Conservation (phyloP, 2,113 vertebrate genomes). For the Dasyprocta punctata region DNA sequence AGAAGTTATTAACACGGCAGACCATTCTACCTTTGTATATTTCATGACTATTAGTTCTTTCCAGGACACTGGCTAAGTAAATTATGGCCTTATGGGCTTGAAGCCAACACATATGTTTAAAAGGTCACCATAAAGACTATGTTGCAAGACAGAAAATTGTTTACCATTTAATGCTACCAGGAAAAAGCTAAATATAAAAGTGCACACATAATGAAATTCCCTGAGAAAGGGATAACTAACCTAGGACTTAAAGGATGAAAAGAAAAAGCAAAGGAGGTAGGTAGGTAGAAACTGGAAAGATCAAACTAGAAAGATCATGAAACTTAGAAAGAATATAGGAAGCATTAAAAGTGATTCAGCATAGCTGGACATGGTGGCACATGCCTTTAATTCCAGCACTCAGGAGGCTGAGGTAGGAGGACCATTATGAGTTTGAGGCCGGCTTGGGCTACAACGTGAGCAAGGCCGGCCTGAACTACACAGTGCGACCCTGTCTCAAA, state of each 20-base stretch:
- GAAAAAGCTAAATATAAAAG: conserved; percentile 27
- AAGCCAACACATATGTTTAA: not conserved
- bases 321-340: not conserved
- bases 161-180: not conserved
- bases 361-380: no score
- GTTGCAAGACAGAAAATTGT: not conserved
- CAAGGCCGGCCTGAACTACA: no score
- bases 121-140: not conserved
- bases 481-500: no score
- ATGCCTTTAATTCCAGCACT: no score
- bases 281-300: not conserved
- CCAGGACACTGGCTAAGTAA: not conserved
- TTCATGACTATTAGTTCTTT: not conserved
- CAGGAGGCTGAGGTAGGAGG: no score
- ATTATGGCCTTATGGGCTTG: not conserved
- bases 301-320: not conserved
- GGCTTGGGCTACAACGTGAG: no score
- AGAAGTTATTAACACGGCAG: not conserved
- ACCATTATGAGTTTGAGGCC: no score
- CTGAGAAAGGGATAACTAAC: not conserved
- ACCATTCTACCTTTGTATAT: not conserved
- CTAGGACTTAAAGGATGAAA: not conserved
- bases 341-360: not conserved
- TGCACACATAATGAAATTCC: not conserved
- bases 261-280: not conserved